Percentiles rank a stretch among this genome's conserved stretches.
Evolutionary conservation across 2,888 invertebrate genomes (phyloP).

Genomic region (Fragum fragum): DNA sequence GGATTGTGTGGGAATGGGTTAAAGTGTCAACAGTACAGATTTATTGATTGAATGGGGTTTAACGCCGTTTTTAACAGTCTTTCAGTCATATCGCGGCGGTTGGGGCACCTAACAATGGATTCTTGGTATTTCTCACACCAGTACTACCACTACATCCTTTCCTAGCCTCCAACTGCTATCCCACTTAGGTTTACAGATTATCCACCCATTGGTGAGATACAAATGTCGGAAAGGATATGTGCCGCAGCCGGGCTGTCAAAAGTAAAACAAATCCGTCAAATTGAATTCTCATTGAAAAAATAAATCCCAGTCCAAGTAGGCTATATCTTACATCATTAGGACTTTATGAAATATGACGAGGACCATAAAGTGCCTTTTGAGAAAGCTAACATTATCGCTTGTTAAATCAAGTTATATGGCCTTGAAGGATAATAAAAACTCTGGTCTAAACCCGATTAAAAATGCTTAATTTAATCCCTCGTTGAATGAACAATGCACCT

Average conservation of each 20-base stretch:
- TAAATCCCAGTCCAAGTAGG: neutral
- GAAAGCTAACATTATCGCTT: neutral
- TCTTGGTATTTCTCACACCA: no score
- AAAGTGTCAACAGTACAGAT: no score
- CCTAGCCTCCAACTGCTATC: no score
- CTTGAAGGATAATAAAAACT: neutral
- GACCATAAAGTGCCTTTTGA: neutral
- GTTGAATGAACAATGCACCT: neutral
- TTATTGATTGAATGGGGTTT: no score
- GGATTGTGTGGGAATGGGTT: no score
- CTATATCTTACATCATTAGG: neutral
- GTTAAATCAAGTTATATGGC: neutral
- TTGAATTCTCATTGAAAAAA: neutral
- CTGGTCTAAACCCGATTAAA: constrained; percentile 11
- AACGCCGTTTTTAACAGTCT: no score
- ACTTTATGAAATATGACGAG: neutral
- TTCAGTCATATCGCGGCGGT: no score
- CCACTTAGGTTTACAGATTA: no score
- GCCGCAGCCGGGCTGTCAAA: neutral
- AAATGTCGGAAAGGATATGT: no score
- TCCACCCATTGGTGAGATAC: no score
- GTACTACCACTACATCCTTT: no score
- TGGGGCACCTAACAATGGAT: no score
- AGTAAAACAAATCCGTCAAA: neutral
- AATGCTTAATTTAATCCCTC: constrained; percentile 20